Evolutionary conservation across 2,888 invertebrate genomes (phyloP), one percentile per base, ranked within the genome.

Genomic region (Callimorpha dominula): DNA sequence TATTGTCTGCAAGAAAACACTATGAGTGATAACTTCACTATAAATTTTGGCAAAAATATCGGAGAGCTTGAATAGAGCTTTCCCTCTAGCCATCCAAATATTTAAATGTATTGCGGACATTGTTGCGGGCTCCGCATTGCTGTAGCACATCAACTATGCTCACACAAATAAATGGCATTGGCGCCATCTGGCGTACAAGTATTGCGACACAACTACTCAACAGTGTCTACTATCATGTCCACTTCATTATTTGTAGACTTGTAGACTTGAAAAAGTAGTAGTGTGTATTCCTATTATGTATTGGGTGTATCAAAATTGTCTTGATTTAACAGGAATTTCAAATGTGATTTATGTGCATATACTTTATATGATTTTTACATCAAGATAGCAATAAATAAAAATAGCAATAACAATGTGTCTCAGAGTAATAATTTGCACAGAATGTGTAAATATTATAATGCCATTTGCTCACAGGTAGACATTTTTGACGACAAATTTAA

Each of bases 111-210:
- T 57, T 54, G 20, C n/a, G 42, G 20, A 20, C 67, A 43, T 68
- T 42, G 67, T 43, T 57, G 43, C 52, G 43, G 20, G 4, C 54
- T 14, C 54, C 67, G 67, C 67, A 68, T 57, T 57, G 67, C 67
- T 43, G 54, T 68, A 57, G 54, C 31, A 31, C 60, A 60, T 60
- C 60, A 31, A 31, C 60, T 60, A 31, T 31, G 14, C 6, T 31
- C 60, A 20, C 60, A 60, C 31, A 50, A 3, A 60, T 12, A 60
- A 60, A 60, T 60, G 14, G 31, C 31, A 14, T 11, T 60, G 31
- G 31, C 14, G 31, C 31, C 60, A 60, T 60, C 31, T 60, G 60
- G 31, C 14, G 11, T 14, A 60, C 60, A 60, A 60, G 14, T 31
- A 31, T 31, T 60, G 60, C 31, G 14, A 14, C 20, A 31, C 60